Conservation (phyloP, 2,888 invertebrate species). For the Drosophila koepferae region DNA sequence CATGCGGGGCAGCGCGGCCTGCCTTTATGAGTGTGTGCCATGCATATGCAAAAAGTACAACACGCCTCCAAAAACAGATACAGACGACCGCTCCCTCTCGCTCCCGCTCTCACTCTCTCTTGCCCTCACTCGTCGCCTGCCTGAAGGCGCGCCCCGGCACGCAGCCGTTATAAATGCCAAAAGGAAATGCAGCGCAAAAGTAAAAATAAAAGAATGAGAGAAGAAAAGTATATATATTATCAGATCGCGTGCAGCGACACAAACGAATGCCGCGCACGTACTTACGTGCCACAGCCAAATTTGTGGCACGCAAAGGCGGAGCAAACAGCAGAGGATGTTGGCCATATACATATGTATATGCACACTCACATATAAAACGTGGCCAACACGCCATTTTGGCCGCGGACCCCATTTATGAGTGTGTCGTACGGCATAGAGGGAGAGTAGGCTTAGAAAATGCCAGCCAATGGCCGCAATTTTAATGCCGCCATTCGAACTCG, state of each 20-base stretch:
- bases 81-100: background rate
- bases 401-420: conserved; percentile 38
- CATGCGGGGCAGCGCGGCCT: conserved; percentile 52
- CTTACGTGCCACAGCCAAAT: conserved; percentile 68
- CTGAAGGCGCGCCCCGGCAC: conserved; percentile 61
- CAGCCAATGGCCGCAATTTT: conserved; percentile 59
- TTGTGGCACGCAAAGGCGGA: conserved; percentile 69
- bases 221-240: conserved; percentile 64
- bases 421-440: conserved; percentile 22
- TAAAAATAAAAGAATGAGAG: conserved; percentile 27
- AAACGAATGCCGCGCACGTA: conserved; percentile 69
- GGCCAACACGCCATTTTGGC: conserved; percentile 66
- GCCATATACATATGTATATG: conserved; percentile 16
- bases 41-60: conserved; percentile 65
- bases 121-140: background rate
- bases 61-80: conserved; percentile 26
- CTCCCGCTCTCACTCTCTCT: background rate
- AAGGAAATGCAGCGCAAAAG: conserved; percentile 44
- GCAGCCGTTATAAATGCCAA: conserved; percentile 72
- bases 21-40: conserved; percentile 58
- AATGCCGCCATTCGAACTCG: conserved; percentile 28
- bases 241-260: conserved; percentile 79
- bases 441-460: conserved; percentile 60
- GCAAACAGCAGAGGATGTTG: conserved; percentile 31
- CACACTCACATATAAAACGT: conserved; percentile 8